These are phyloP conservation scores for Zelostemma sp. DNA, from an alignment of 1,140 invertebrate genomes.

Conservation along the genomic window DNA sequence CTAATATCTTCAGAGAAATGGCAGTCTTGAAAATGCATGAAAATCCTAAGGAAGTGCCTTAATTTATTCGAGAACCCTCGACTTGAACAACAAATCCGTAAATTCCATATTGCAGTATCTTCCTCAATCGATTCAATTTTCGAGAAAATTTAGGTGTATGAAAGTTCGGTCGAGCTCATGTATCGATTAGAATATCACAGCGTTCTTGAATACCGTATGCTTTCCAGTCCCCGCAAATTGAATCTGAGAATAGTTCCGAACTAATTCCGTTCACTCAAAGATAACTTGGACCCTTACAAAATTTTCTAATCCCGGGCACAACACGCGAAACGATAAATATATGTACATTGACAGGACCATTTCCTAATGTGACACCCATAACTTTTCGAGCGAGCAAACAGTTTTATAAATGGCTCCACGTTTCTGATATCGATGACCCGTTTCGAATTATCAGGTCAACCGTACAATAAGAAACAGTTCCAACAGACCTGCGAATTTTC, in stretches of 20 bases:
- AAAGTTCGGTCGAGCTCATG: background rate
- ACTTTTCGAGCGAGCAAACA: background rate
- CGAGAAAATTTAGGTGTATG: no score
- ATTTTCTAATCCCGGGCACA: background rate
- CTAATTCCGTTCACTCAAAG: slow-evolving; percentile 9
- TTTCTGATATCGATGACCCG: background rate
- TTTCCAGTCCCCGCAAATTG: slow-evolving; percentile 12
- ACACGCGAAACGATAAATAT: background rate
- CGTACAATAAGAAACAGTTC: background rate
- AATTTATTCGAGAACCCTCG: no score
- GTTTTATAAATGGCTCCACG: slow-evolving; percentile 22
- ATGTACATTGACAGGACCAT: slow-evolving; percentile 19
- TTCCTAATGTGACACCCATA: slow-evolving; percentile 2
- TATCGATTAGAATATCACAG: background rate
- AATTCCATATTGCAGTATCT: no score
- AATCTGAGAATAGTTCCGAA: slow-evolving; percentile 18
- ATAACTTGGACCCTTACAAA: background rate
- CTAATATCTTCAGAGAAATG: background rate
- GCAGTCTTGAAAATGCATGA: background rate
- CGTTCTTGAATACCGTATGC: background rate
- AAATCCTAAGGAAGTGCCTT: background rate
- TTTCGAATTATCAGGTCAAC: background rate
- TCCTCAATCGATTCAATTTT: no score
- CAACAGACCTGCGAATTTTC: background rate
- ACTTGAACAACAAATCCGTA: no score